Percentiles rank a stretch among this genome's conserved stretches.
phyloP scores from a whole-genome alignment of 1,140 invertebrate genomes.

The Ceratosolen fusciceps region DNA sequence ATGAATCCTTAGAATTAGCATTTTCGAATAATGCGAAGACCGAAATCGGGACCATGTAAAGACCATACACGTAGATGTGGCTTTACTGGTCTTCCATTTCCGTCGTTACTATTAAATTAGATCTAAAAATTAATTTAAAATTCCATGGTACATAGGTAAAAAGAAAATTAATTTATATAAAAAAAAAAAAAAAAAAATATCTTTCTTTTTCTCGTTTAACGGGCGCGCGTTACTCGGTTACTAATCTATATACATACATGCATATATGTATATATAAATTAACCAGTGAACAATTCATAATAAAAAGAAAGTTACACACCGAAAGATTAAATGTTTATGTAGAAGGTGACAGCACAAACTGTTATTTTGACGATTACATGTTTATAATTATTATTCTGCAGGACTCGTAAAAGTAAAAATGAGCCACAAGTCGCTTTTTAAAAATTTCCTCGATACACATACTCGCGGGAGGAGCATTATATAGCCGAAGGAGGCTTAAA shows the following conservation, averaged over 20 bases:
- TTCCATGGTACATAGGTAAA: constrained; percentile 14
- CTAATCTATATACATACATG: too few species aligned
- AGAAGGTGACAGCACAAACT: constrained; percentile 27
- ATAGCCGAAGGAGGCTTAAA: background rate
- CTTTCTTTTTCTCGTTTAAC: constrained; percentile 12
- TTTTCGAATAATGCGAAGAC: background rate
- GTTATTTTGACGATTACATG: constrained; percentile 35
- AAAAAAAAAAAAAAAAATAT: background rate
- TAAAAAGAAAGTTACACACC: constrained; percentile 10
- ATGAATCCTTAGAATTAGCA: constrained; percentile 37
- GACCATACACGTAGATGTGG: background rate
- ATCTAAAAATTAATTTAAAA: constrained; percentile 38
- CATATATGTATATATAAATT: too few species aligned
- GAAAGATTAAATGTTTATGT: constrained; percentile 8
- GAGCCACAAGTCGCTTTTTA: background rate
- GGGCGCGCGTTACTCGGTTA: constrained; percentile 14
- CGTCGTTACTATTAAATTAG: background rate
- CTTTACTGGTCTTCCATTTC: background rate
- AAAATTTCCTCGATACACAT: constrained; percentile 8
- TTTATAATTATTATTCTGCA: constrained; percentile 33
- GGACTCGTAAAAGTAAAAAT: constrained; percentile 9
- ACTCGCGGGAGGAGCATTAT: constrained; percentile 30
- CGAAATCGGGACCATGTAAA: background rate
- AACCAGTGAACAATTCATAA: background rate
- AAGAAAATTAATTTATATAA: constrained; percentile 19